Base-by-base conservation (phyloP, 23 tunicate species). In the Trididemnum miniatum region DNA sequence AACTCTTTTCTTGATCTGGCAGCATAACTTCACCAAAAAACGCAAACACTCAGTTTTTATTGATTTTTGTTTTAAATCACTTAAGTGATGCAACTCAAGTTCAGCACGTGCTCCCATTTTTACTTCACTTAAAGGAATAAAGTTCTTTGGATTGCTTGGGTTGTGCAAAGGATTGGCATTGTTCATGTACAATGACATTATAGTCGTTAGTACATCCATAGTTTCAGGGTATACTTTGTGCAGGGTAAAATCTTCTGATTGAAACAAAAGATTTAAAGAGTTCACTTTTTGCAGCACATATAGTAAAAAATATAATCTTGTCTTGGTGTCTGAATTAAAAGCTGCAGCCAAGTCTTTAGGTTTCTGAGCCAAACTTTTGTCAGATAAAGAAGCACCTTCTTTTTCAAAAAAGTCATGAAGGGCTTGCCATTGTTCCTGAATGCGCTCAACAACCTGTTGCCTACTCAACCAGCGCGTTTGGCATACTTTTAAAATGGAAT, bases 1-100 rank as follows among this genome's bases (percentile, higher is more conserved):
- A 77, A 77, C 54, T 26, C 82, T 67, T 77, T 77, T 24, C 27
- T 77, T 77, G 82, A 77, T 77, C 82, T 77, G 67, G 54, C n/a
- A 77, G 32, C 82, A 74, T 31, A 52, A 32, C 67, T 59, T 37
- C 82, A 54, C 82, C 66, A 52, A 59, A 59, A 59, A 59, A 35
- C 82, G 52, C 82, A 31, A 77, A 73, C 79, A 73, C 37, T 73
- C 79, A 37, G 79, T 73, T 73, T 31, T 38, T 73, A 73, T 40
- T 73, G 79, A 57, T 59, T 73, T 73, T 26, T 73, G 20, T 59
- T 15, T 31, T 37, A 29, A 38, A 37, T 73, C 59, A 73, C 38
- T 73, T 40, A 73, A 73, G 79, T 27, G 36, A 73, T 73, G 36
- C 25, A 39, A 59, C 79, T 73, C 79, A 73, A 73, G 59, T 40